Conservation (phyloP, 2,888 invertebrate species). For the Epinotia demarniana region DNA sequence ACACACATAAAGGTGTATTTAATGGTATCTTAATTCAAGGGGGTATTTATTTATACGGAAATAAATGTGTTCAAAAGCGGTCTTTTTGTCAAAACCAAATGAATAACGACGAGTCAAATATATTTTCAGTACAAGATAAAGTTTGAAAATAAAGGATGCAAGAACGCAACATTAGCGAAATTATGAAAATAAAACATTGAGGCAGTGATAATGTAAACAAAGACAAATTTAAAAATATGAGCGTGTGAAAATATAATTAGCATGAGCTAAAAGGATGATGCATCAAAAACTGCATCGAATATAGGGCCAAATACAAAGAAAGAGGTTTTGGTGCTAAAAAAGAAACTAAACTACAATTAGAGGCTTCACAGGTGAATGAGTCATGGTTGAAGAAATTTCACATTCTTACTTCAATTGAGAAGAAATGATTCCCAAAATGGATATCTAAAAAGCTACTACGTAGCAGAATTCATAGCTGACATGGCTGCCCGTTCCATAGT, state of each 20-base stretch:
- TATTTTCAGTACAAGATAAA: neutral
- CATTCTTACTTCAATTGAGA: neutral
- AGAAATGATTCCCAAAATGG: neutral
- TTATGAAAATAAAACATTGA: slow-evolving; percentile 11
- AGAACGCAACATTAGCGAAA: neutral
- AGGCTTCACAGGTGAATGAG: slow-evolving; percentile 22
- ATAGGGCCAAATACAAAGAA: slow-evolving; percentile 28
- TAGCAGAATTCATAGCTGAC: neutral
- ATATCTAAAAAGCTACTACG: neutral
- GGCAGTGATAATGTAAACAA: slow-evolving; percentile 17
- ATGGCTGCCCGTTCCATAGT: too few relatives aligned
- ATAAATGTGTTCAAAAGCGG: too few relatives aligned
- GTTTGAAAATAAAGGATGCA: slow-evolving; percentile 4
- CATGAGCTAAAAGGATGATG: slow-evolving; percentile 19
- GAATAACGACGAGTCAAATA: neutral
- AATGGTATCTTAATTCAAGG: too few relatives aligned
- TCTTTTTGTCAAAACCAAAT: neutral
- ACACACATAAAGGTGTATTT: too few relatives aligned
- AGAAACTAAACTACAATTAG: slow-evolving; percentile 34
- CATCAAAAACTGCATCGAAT: slow-evolving; percentile 17
- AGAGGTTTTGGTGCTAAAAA: slow-evolving; percentile 35
- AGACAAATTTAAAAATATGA: slow-evolving; percentile 33
- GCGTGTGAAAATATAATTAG: slow-evolving; percentile 28
- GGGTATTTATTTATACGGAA: too few relatives aligned
- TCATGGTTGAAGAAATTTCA: slow-evolving; percentile 4